phyloP scores from a whole-genome alignment of 2,797 vertebrate species.

The Labeo calbasu region DNA sequence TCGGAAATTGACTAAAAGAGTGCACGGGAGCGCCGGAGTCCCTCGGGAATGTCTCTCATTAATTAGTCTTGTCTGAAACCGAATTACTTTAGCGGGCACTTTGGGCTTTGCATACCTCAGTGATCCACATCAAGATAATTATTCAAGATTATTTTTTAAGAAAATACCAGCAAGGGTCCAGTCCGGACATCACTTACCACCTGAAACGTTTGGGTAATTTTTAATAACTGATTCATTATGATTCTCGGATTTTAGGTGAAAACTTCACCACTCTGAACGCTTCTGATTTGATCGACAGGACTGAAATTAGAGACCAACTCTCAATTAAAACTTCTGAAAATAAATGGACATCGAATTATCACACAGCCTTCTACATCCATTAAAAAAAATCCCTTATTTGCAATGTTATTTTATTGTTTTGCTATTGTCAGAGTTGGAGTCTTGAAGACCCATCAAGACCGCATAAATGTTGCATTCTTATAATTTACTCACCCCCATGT shows the following conservation, averaged over 20 bases:
- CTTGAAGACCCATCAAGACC: conserved; percentile 7
- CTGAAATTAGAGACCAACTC: not conserved
- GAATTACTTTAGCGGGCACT: conserved; percentile 28
- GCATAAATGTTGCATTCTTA: not conserved
- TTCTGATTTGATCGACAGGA: not conserved
- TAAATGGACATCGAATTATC: not conserved
- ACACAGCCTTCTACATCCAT: not conserved
- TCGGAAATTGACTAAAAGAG: conserved; percentile 26
- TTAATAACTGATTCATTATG: not conserved
- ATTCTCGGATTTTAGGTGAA: not conserved
- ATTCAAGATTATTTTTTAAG: not conserved
- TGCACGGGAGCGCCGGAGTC: not conserved
- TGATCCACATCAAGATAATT: conserved; percentile 31
- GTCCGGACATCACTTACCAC: not conserved
- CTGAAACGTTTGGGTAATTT: not conserved
- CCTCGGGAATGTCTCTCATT: conserved; percentile 22
- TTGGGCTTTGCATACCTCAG: conserved; percentile 26
- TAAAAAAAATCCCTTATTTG: not conserved
- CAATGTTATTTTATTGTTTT: not conserved
- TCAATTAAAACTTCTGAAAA: not conserved
- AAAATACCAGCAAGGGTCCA: not conserved
- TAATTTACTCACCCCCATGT: no score
- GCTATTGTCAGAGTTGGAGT: conserved; percentile 7
- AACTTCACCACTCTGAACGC: not conserved
- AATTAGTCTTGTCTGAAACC: conserved; percentile 22